Conservation (phyloP, 2,888 invertebrate genomes). For the Drosophila birchii region DNA sequence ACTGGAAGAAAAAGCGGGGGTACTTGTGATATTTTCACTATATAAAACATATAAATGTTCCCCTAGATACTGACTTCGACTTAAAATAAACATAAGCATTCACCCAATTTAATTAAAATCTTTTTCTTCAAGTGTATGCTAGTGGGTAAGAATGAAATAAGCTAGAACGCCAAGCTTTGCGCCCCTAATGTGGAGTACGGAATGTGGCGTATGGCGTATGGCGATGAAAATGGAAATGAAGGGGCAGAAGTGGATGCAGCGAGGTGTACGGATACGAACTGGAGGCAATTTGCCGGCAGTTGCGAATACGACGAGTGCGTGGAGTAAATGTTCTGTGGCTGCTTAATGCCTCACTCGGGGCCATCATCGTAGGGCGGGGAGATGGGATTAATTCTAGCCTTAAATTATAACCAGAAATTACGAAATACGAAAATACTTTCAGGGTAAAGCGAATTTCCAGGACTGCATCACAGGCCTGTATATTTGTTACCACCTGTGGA, state of each 20-base stretch:
- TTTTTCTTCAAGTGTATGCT: constrained; percentile 13
- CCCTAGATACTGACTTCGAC: not conserved
- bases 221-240: constrained; percentile 11
- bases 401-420: constrained; percentile 30
- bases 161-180: constrained; percentile 7
- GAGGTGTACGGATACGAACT: constrained; percentile 56
- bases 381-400: constrained; percentile 17
- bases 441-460: not conserved
- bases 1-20: not conserved
- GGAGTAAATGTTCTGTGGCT: constrained; percentile 46
- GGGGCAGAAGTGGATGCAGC: constrained; percentile 47
- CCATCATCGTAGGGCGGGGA: not conserved
- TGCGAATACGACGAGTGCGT: constrained; percentile 42
- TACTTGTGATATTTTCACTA: not conserved
- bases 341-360: constrained; percentile 39
- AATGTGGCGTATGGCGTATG: constrained; percentile 18
- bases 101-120: not conserved
- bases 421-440: constrained; percentile 1
- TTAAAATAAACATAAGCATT: not conserved
- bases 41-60: not conserved
- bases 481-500: not conserved
- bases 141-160: constrained; percentile 38
- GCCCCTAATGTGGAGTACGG: constrained; percentile 30
- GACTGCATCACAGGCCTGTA: not conserved
- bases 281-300: constrained; percentile 61